Conservation (phyloP, 2,113 vertebrate species). For the Origma solitaria region DNA sequence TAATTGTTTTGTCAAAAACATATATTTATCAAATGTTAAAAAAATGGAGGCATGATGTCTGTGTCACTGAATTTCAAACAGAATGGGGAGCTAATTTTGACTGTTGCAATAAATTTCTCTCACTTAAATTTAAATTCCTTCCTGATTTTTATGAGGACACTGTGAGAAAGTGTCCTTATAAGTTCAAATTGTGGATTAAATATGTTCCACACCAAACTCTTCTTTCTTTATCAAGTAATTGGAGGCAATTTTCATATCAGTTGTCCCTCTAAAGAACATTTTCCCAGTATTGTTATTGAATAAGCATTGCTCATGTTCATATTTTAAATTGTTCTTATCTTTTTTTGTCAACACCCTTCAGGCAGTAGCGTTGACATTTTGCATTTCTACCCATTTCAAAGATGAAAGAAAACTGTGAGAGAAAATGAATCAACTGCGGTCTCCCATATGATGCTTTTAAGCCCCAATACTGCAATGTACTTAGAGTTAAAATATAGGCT, state of each 20-base stretch:
- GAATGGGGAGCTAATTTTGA: background rate
- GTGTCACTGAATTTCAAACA: background rate
- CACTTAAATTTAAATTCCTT: background rate
- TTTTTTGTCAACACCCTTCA: background rate
- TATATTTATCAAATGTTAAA: background rate
- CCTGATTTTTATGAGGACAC: background rate
- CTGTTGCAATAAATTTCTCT: background rate
- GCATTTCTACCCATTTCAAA: background rate
- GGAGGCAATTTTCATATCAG: background rate
- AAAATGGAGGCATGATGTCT: background rate
- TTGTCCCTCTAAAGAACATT: background rate
- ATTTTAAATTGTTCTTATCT: background rate
- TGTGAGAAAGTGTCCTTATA: background rate
- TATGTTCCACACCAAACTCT: background rate
- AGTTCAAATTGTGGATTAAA: background rate
- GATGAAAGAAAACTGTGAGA: background rate
- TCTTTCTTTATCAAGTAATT: background rate
- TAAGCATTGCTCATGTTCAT: background rate
- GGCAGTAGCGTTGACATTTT: background rate
- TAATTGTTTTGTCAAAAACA: background rate
- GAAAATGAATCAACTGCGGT: background rate
- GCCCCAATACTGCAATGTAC: background rate
- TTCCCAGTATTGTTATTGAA: background rate
- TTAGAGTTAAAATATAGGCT: background rate
- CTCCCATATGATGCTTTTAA: background rate